Evolutionary conservation across 2,797 vertebrate genomes (phyloP), one percentile per base, ranked within the genome.

Genomic region (Leptatherina wallacei): DNA sequence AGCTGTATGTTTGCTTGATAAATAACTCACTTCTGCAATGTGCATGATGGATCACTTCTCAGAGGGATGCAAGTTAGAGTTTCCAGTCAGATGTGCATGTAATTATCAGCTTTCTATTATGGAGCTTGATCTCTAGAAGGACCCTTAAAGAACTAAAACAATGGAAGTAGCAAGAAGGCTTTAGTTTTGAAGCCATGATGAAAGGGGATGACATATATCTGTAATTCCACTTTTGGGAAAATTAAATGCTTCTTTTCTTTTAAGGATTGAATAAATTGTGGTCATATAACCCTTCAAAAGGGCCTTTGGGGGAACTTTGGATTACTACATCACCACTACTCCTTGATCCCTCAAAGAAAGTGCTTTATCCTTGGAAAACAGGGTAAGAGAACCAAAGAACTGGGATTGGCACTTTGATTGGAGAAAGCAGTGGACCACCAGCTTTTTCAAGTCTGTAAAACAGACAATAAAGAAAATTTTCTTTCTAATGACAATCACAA

Each of bases 1-100:
- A 91, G 91, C 87, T 85, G 84, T 77, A 69, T 80, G 57, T 66
- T 35, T 73, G 61, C 30, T n/a, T 36, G 52, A 58, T 47, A 12
- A 36, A 56, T 11, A 14, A 55, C 51, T 27, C 5, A 33, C 35
- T 30, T 6, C 42, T n/a, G 44, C 44, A 47, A 49, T 36, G 59
- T 29, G 10, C 36, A 22, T 18, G 3, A 52, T 27, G 49, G 22
- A 27, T 52, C 49, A 24, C 49, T 24, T 51, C 24, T 51, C 20
- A 51, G 57, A 36, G 10, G n/a, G 9, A 22, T 51, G 49, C 9
- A 3, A 13, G 12, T 52, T 52, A 24, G 7, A 22, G 49, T 52
- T 13, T 52, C 49, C 49, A 52, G 49, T 27, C 22, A 27, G 49
- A 27, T 24, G 49, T 51, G n/a, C 22, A 2, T 24, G n/a, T 29